Evolutionary conservation across 2,113 vertebrate genomes (phyloP).

Genomic region (Hippopotamus amphibius): DNA sequence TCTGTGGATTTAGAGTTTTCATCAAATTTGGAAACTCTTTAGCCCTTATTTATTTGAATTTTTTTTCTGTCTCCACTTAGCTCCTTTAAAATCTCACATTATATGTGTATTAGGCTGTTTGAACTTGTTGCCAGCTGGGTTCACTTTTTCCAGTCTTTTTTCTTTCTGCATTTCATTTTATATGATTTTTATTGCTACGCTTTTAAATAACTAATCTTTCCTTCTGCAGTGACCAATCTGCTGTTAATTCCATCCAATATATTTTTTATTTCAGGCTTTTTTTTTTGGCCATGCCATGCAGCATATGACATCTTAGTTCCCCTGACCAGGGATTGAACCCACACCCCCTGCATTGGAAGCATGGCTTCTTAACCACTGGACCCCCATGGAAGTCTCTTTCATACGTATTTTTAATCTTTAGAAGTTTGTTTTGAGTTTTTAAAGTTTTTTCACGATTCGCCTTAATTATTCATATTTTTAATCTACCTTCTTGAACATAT

Average conservation of each 20-base stretch:
- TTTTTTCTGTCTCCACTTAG: background rate
- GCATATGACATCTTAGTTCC: background rate
- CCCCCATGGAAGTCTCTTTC: background rate
- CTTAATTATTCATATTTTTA: conserved; percentile 12
- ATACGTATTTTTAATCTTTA: background rate
- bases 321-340: background rate
- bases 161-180: background rate
- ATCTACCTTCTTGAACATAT: background rate
- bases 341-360: background rate
- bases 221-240: background rate
- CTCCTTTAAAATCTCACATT: background rate
- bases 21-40: background rate
- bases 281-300: background rate
- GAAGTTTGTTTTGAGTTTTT: background rate
- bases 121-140: background rate
- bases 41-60: background rate
- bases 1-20: background rate
- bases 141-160: background rate
- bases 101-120: background rate
- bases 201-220: conserved; percentile 2
- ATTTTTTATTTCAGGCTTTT: background rate
- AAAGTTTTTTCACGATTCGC: background rate
- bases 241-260: background rate
- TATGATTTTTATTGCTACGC: background rate
- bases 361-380: background rate